Evolutionary conservation across 2,113 vertebrate species (phyloP), one percentile per base, ranked within the genome.

Genomic region (Platysternon megacephalum): DNA sequence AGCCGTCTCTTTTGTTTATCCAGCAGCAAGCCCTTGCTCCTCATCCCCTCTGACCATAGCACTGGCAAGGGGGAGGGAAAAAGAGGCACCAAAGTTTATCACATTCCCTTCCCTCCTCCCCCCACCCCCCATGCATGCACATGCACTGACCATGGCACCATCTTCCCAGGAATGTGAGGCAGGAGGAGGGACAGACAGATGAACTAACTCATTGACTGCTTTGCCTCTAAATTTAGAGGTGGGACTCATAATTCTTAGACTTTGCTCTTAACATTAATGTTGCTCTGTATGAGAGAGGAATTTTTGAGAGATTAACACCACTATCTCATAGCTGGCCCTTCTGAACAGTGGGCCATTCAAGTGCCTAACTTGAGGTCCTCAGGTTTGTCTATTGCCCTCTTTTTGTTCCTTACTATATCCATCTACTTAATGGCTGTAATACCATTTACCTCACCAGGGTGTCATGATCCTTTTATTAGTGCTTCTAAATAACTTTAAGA

Each of bases 61-160:
- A 81, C 24, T 86, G 87, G 74, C 84, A 16, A 72, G 79, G 39
- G 48, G 55, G 26, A 72, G 35, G 1, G 51, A 72, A n/a, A 81
- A 53, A 55, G 12, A 87, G 81, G 81, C 92, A 8, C 88, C 76
- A 78, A 85, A 78, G 79, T 91, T 87, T 88, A 35, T 68, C 61
- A 68, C 65, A n/a, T 29, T 88, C 6, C 51, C 44, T 4, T 1
- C 4, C 1, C 2, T 28, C 24, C 11, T 1, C 4, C 1, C 2
- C 56, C 24, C 11, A 11, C 58, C 1, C 0, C 79, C 74, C 78
- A 11, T 35, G 85, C 2, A 0, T 49, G 10, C 8, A 21, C 65
- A 10, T 61, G 28, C 5, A 13, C 29, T 14, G 4, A 39, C 35
- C 65, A 39, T 10, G 35, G 65, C 65, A 68, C n/a, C 65, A 11